These are phyloP conservation scores for Gymnorhina tibicen DNA, from an alignment of 2,113 vertebrate genomes.

Conservation along the genomic window DNA sequence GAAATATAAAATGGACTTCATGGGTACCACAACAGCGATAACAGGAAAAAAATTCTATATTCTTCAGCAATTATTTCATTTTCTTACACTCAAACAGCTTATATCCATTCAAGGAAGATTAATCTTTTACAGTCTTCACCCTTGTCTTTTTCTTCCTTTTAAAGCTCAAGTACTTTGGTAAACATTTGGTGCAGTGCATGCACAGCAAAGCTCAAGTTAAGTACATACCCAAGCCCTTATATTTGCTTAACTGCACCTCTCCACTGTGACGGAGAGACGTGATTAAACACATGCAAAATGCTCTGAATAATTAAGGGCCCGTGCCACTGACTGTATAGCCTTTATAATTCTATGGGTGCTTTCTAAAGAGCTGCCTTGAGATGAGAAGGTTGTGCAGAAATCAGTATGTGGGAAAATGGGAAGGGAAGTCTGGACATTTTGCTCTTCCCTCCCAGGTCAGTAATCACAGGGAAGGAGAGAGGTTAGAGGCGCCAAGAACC, in stretches of 20 bases:
- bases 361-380: not conserved
- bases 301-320: not conserved
- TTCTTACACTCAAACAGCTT: not conserved
- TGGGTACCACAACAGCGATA: not conserved
- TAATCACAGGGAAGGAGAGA: not conserved
- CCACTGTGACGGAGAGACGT: not conserved
- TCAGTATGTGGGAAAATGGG: not conserved
- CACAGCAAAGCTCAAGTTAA: not conserved
- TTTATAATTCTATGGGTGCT: not conserved
- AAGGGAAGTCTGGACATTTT: not conserved
- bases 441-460: not conserved
- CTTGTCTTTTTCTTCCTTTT: not conserved
- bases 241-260: not conserved
- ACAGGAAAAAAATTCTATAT: not conserved
- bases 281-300: not conserved
- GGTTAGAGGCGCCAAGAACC: not conserved
- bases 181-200: not conserved
- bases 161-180: not conserved
- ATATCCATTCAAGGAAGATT: not conserved
- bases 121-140: not conserved
- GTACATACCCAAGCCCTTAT: not conserved
- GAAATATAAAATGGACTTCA: not conserved
- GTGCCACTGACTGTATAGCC: not conserved
- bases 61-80: not conserved
- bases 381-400: not conserved